phyloP scores from a whole-genome alignment of 2,113 vertebrate species.

The Salvelinus alpinus region DNA sequence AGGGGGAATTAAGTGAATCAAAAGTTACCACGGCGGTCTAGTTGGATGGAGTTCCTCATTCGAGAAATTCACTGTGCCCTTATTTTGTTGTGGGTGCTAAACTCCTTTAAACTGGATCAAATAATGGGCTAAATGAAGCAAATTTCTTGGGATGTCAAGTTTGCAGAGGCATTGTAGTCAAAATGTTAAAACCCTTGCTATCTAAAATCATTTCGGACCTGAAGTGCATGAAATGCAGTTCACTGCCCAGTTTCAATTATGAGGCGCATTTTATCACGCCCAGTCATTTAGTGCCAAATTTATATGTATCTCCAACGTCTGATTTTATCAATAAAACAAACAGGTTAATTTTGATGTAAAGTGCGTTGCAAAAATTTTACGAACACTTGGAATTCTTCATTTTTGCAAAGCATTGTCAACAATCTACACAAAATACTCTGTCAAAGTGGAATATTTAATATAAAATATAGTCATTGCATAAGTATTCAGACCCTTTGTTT shows the following conservation, averaged over 20 bases:
- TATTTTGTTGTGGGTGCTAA: conserved; percentile 42
- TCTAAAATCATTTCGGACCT: neutral
- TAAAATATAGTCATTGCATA: no score
- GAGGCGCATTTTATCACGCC: neutral
- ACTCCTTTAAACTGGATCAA: conserved; percentile 53
- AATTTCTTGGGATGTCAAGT: conserved; percentile 31
- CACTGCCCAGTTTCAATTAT: neutral
- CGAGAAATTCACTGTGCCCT: conserved; percentile 25
- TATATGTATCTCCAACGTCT: neutral
- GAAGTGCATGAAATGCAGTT: neutral
- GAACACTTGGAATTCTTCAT: no score
- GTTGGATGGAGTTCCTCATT: no score
- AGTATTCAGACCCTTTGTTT: no score
- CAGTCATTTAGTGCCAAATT: neutral
- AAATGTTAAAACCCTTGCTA: neutral
- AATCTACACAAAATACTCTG: no score
- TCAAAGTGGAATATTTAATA: no score
- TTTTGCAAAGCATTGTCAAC: no score
- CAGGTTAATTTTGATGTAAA: neutral
- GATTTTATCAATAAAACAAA: neutral
- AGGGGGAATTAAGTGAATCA: conserved; percentile 35
- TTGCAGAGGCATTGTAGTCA: conserved; percentile 26
- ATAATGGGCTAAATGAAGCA: conserved; percentile 47
- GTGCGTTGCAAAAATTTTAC: neutral
- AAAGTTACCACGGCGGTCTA: neutral